Evolutionary conservation across 2,113 vertebrate species (phyloP).

Genomic region (Tachysurus fulvidraco): DNA sequence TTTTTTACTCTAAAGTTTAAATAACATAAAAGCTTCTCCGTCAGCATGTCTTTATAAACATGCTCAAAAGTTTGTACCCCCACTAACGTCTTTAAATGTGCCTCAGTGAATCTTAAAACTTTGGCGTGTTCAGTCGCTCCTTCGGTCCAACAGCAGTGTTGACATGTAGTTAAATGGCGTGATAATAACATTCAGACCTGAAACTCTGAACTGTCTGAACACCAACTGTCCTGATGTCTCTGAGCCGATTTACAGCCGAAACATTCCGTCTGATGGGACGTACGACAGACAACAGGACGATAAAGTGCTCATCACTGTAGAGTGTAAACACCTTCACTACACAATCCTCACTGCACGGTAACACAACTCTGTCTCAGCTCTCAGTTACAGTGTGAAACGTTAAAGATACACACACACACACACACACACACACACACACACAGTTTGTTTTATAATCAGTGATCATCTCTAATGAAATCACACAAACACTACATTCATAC

Average conservation of each 20-base stretch:
- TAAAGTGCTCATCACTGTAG: neutral
- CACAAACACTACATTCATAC: neutral
- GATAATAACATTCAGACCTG: neutral
- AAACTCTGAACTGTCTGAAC: neutral
- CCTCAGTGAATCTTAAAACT: neutral
- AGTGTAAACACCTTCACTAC: no score
- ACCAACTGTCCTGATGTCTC: neutral
- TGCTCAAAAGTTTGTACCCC: neutral
- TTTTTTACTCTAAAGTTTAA: no score
- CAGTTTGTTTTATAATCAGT: neutral
- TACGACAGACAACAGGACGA: neutral
- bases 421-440: neutral
- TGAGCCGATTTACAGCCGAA: neutral
- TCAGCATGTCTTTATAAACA: neutral
- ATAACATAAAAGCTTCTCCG: no score
- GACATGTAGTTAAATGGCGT: neutral
- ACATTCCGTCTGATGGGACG: neutral
- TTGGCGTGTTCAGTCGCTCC: neutral
- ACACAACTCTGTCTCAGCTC: neutral
- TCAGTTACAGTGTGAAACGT: neutral
- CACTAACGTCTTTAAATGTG: neutral
- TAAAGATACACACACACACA: slow-evolving; percentile 3
- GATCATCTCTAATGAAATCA: neutral
- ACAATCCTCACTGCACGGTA: neutral
- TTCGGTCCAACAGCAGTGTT: neutral